Evolutionary conservation across 2,797 vertebrate species (phyloP).

Genomic region (Acropternis orthonyx): DNA sequence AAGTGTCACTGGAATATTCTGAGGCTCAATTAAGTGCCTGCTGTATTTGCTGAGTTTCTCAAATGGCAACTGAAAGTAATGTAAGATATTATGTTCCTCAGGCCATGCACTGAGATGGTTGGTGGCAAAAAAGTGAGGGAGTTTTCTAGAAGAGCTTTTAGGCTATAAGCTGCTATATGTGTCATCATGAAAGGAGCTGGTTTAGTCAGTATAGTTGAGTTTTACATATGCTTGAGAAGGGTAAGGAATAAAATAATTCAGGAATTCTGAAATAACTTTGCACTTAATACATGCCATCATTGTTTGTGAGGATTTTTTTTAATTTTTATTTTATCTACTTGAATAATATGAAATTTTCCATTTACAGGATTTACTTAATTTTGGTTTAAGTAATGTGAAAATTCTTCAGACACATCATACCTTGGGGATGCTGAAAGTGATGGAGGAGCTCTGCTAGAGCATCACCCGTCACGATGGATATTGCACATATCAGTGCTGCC

Average conservation of each 20-base stretch:
- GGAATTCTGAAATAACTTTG: background rate
- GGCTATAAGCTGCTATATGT: background rate
- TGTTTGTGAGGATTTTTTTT: background rate
- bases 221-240: background rate
- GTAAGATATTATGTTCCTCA: background rate
- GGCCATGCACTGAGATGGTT: background rate
- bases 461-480: background rate
- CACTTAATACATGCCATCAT: background rate
- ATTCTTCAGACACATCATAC: background rate
- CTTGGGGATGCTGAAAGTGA: background rate
- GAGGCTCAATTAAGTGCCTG: background rate
- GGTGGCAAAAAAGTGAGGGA: background rate
- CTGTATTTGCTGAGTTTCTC: background rate
- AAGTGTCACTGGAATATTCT: background rate
- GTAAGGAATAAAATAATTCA: background rate
- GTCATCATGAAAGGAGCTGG: background rate
- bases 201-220: background rate
- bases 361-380: conserved; percentile 11
- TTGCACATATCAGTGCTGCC: conserved; percentile 63
- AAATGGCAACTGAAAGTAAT: background rate
- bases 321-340: background rate
- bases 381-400: background rate
- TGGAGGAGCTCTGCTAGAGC: background rate
- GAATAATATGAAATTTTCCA: background rate
- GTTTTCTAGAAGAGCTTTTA: background rate